Base-by-base conservation (phyloP, 1,140 invertebrate species). In the Bombus consobrinus region DNA sequence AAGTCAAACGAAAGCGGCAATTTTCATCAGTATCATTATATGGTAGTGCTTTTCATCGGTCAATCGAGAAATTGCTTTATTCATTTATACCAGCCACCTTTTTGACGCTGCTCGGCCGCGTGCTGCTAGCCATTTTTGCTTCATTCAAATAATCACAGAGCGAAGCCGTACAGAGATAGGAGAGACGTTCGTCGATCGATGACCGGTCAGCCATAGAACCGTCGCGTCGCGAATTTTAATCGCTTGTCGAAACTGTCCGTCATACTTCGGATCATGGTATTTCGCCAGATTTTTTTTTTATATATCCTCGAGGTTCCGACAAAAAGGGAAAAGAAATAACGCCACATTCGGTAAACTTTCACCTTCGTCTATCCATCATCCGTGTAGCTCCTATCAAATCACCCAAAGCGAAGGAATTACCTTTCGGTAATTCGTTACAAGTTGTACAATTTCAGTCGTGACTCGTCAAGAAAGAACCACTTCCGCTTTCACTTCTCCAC, bases 31-130 rank as follows among this genome's bases (percentile, higher is more conserved):
- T 83, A 81, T 76, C 47, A 89, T 89, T 87, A 83, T 64, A 80
- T 59, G 59, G 22, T 41, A 64, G 59, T 83, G 86, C 84, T 89
- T 87, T 89, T 79, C 76, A 74, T 43, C 81, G 18, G 75, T 89
- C 88, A 83, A 89, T 89, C 84, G 84, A 81, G 79, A 89, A 89
- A 89, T 89, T 85, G 79, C 79, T 86, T 62, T 74, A 74, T 81
- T 80, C 83, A 28, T 85, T 85, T 80, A 72, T 47, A 72, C 28
- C 43, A 43, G 39, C 32, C 47, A 77, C 43, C 66, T 85, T 80
- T 80, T 71, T 68, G 47, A 47, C 76, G 47, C 18, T 22, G 18
- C 22, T 4, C 18, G n/a, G 5, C 6, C 47, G 47, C 47, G 5
- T 4, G 1, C 32, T 53, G 64, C 64, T 32, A 12, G 59, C 32